Evolutionary conservation across 1,140 invertebrate species (phyloP).

Genomic region (Mya arenaria): DNA sequence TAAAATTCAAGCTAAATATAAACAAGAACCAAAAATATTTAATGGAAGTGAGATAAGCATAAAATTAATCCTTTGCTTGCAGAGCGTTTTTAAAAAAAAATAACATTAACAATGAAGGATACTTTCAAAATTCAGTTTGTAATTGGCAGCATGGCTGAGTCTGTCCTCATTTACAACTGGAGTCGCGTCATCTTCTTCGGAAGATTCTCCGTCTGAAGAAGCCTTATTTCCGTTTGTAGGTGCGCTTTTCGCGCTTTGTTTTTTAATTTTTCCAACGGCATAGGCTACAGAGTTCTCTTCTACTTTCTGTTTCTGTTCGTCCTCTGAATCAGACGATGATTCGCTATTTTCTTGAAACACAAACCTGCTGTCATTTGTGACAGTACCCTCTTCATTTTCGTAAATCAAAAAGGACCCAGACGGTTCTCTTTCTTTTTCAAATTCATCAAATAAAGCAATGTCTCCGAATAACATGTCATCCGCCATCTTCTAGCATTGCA

Average conservation of each 20-base stretch:
- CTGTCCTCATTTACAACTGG: slow-evolving; percentile 4
- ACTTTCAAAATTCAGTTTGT: slow-evolving; percentile 67
- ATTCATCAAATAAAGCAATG: slow-evolving; percentile 74
- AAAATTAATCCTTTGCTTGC: no score
- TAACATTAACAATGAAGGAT: slow-evolving; percentile 56
- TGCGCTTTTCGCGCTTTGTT: not conserved
- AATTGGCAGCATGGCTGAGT: slow-evolving; percentile 41
- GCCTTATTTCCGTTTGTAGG: not conserved
- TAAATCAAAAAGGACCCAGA: slow-evolving; percentile 68
- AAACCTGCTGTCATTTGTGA: slow-evolving; percentile 68
- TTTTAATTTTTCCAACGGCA: not conserved
- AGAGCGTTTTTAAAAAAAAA: no score
- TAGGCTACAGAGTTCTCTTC: not conserved
- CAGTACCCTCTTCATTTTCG: slow-evolving; percentile 57
- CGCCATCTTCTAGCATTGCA: slow-evolving; percentile 34
- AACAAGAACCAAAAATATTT: no score
- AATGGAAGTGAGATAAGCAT: no score
- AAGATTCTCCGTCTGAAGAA: not conserved
- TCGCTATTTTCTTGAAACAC: slow-evolving; percentile 65
- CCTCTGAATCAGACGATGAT: slow-evolving; percentile 53
- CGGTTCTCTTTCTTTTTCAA: slow-evolving; percentile 73
- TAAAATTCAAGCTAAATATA: no score
- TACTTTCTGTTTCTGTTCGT: slow-evolving; percentile 42
- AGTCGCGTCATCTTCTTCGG: slow-evolving; percentile 13
- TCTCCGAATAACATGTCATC: slow-evolving; percentile 73